Evolutionary conservation across 2,113 vertebrate genomes (phyloP).

Genomic region (Scopus umbretta): DNA sequence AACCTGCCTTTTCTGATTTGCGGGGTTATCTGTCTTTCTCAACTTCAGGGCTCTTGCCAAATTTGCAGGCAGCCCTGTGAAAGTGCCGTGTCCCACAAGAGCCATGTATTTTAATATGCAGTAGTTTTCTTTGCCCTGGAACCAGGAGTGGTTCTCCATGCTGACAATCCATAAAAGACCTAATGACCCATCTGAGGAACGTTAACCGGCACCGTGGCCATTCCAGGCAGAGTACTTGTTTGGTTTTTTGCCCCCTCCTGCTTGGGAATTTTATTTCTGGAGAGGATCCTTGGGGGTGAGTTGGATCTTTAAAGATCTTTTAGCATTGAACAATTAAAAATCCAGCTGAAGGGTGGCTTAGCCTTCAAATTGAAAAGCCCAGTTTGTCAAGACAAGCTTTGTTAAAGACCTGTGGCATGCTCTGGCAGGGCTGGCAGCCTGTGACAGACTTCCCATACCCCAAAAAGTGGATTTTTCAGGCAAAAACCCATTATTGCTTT

Average conservation of each 20-base stretch:
- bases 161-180: slow-evolving; percentile 44
- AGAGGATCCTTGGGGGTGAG: neutral
- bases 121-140: slow-evolving; percentile 41
- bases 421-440: neutral
- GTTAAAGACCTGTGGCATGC: neutral
- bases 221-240: neutral
- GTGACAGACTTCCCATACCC: neutral
- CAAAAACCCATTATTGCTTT: neutral
- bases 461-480: neutral
- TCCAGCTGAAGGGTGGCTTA: neutral
- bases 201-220: neutral
- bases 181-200: slow-evolving; percentile 54
- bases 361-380: neutral
- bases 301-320: neutral
- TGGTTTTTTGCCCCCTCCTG: neutral
- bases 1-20: slow-evolving; percentile 62
- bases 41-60: slow-evolving; percentile 45
- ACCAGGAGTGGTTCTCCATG: slow-evolving; percentile 21
- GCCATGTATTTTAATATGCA: slow-evolving; percentile 53
- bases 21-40: slow-evolving; percentile 46
- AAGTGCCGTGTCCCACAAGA: slow-evolving; percentile 40
- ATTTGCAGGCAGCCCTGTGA: slow-evolving; percentile 18
- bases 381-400: neutral
- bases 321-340: neutral
- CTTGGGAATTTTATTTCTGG: neutral